Base-by-base conservation (phyloP, 2,113 vertebrate species). In the Heliornis fulica region DNA sequence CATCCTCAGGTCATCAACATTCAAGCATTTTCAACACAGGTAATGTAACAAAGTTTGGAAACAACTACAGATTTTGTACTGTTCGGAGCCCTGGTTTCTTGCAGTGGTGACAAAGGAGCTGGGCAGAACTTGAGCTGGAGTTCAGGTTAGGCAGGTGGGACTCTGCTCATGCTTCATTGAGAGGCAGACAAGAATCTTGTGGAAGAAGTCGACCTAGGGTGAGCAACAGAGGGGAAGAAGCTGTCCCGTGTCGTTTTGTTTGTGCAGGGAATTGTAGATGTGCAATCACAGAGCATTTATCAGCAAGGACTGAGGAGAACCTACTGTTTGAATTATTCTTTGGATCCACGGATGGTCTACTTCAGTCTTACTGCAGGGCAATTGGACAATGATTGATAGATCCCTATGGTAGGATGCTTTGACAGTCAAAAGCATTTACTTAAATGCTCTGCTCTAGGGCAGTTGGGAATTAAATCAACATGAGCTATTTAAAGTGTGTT, bases 11-110 rank as follows among this genome's bases (percentile, higher is more conserved):
- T 97, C 5, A 91, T 99, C 97, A 96, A 96, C 46, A 51, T 99
- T 77, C 98, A 98, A 86, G 99, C 98, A 0, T 97, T 99, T 64
- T 99, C 99, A n/a, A 97, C 98, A 57, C 98, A 99, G 99, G 99
- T 99, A 98, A 96, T 3, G 21, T 56, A 25, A 88, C 40, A 41
- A 89, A 84, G 68, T 51, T 46, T 20, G 65, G 54, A 20, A 79
- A 36, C 10, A 63, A 2, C 15, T 51, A 13, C 34, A 19, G 0
- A 32, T 81, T 80, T 65, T 57, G 17, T 66, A 18, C 75, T 9
- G 1, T 70, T 48, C 22, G 14, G 50, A 51, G 50, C 50, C 56
- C 28, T 89, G 36, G 20, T 22, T 72, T 70, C 63, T 90, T 80
- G 51, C 19, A 48, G 54, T 12, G 43, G 14, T 78, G 31, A 28